These are phyloP conservation scores for Ochropacha duplaris DNA, from an alignment of 2,888 invertebrate species.

Conservation along the genomic window DNA sequence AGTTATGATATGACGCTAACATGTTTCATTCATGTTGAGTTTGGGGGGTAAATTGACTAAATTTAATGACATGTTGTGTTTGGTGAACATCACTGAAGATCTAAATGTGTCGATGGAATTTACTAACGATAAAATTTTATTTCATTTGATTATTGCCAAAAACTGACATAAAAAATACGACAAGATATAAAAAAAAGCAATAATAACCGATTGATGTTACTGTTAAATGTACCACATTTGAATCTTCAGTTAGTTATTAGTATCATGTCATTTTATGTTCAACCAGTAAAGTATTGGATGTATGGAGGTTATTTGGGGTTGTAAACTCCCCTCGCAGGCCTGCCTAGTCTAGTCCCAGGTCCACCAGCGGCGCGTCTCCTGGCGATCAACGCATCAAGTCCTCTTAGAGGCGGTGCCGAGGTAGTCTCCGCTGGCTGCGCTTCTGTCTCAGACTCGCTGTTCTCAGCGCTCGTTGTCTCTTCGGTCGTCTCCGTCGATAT, in stretches of 20 bases:
- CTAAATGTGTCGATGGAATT: constrained; percentile 5
- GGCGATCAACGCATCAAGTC: constrained; percentile 86
- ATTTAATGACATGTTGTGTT: constrained; percentile 51
- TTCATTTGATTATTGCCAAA: too few species aligned
- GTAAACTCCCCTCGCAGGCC: constrained; percentile 57
- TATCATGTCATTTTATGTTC: constrained; percentile 11
- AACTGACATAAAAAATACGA: background rate
- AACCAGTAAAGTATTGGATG: constrained; percentile 10
- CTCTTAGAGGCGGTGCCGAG: constrained; percentile 83
- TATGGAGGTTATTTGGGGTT: constrained; percentile 42
- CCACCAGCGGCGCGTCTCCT: constrained; percentile 85
- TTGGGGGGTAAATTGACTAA: constrained; percentile 76
- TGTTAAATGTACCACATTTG: background rate
- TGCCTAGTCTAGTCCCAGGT: constrained; percentile 55
- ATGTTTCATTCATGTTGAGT: constrained; percentile 62
- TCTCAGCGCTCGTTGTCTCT: constrained; percentile 69
- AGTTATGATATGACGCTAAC: constrained; percentile 41
- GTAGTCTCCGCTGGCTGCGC: constrained; percentile 68
- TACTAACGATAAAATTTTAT: too few species aligned
- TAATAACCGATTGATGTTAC: background rate
- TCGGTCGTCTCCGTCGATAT: constrained; percentile 63
- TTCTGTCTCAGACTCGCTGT: constrained; percentile 69
- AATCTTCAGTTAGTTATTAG: constrained; percentile 10
- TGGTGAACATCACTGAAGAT: constrained; percentile 35
- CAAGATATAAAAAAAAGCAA: background rate